A percentile compares a stretch with the other conserved stretches of the same genome.
phyloP scores from a whole-genome alignment of 2,888 invertebrate species.

The Cephus sareptanus region DNA sequence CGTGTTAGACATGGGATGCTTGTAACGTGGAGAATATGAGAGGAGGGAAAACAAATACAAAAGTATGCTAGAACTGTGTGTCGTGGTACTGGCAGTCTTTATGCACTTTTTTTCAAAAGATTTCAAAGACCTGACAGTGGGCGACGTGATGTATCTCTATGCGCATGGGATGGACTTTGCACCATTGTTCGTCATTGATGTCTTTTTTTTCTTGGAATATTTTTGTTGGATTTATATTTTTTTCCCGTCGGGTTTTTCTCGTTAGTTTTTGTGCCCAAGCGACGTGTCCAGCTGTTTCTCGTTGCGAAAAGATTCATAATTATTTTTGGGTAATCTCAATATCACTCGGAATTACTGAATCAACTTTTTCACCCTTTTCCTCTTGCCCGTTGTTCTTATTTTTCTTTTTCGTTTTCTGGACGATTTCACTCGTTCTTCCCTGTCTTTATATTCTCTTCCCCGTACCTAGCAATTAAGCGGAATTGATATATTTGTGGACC shows the following conservation, averaged over 20 bases:
- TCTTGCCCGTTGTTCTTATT: neutral
- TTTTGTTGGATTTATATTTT: neutral
- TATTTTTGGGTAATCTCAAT: neutral
- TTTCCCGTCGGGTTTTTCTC: neutral
- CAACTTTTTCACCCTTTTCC: neutral
- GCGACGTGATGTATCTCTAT: neutral
- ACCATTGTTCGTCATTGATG: neutral
- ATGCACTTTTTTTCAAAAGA: neutral
- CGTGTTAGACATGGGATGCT: neutral
- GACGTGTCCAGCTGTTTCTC: constrained; percentile 18
- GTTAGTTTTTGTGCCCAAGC: constrained; percentile 14
- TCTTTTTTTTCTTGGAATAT: neutral
- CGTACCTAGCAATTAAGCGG: constrained; percentile 21
- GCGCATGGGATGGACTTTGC: neutral
- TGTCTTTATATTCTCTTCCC: neutral
- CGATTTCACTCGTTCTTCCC: neutral
- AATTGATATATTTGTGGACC: constrained; percentile 25
- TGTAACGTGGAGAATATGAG: neutral
- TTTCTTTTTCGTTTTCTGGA: neutral
- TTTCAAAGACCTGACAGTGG: neutral
- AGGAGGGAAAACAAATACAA: neutral
- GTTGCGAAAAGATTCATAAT: neutral
- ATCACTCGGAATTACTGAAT: neutral
- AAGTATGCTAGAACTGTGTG: neutral
- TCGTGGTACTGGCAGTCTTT: neutral